Percentiles rank a stretch among this genome's conserved stretches.
Conservation (phyloP, 2,888 invertebrate genomes). For the Epistrophe grossulariae region DNA sequence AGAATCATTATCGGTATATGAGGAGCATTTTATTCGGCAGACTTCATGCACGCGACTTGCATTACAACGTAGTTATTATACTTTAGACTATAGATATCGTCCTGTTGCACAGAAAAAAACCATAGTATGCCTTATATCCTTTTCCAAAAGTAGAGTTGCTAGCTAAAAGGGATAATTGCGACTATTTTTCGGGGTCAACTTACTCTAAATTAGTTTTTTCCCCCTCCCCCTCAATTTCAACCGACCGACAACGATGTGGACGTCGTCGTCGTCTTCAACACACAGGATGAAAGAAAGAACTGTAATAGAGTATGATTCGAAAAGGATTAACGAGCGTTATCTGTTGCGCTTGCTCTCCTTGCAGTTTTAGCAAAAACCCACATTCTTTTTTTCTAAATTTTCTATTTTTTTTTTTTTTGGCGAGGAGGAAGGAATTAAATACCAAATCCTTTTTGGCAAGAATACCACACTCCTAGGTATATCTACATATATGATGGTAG, state of each 20-base stretch:
- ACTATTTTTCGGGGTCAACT: constrained; percentile 77
- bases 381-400: constrained; percentile 43
- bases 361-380: constrained; percentile 15
- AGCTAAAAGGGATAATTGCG: constrained; percentile 68
- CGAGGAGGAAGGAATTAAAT: constrained; percentile 62
- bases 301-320: constrained; percentile 26
- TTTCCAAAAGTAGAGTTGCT: constrained; percentile 25
- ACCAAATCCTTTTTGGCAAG: constrained; percentile 70
- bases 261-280: not conserved
- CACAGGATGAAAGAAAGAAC: not conserved
- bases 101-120: constrained; percentile 49
- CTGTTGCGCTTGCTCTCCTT: constrained; percentile 68
- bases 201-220: constrained; percentile 80
- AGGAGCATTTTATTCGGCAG: constrained; percentile 60
- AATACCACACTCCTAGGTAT: constrained; percentile 18
- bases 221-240: not conserved
- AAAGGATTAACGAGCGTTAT: constrained; percentile 71
- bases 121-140: not conserved
- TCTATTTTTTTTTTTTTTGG: not conserved
- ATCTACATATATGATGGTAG: no score
- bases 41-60: constrained; percentile 74
- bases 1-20: constrained; percentile 70
- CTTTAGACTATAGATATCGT: not conserved
- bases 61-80: constrained; percentile 38
- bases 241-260: not conserved